Evolutionary conservation across 2,888 invertebrate genomes (phyloP).

Genomic region (Brassicogethes aeneus): DNA sequence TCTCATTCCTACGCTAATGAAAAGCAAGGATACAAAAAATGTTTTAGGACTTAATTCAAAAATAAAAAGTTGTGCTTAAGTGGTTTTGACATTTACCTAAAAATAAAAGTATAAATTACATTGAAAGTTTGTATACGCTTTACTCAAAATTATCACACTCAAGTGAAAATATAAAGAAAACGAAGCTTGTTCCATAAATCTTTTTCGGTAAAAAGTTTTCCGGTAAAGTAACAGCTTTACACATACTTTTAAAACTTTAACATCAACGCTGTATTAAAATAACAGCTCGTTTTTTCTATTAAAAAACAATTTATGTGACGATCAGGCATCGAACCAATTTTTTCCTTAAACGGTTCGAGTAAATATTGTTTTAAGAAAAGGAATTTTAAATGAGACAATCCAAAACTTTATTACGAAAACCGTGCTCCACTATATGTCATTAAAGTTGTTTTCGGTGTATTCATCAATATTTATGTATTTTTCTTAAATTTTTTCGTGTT

Average conservation of each 20-base stretch:
- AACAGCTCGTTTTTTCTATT: neutral
- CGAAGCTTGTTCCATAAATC: neutral
- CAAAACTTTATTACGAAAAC: neutral
- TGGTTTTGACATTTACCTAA: too few relatives aligned
- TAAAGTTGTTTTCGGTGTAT: neutral
- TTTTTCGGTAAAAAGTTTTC: neutral
- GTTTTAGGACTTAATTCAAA: too few relatives aligned
- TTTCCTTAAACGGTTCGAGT: neutral
- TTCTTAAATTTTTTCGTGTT: too few relatives aligned
- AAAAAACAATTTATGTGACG: neutral
- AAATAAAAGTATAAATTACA: too few relatives aligned
- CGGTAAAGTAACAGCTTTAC: neutral
- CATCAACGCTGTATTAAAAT: neutral
- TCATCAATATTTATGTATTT: neutral
- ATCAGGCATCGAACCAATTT: neutral
- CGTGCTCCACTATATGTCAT: neutral
- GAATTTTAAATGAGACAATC: neutral
- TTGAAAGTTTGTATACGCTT: too few relatives aligned
- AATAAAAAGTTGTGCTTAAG: too few relatives aligned
- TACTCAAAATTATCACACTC: neutral
- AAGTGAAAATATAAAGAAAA: neutral
- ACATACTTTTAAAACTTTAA: neutral
- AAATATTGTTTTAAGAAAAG: neutral
- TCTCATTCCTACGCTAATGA: too few relatives aligned
- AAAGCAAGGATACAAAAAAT: too few relatives aligned